phyloP scores from a whole-genome alignment of 2,888 invertebrate genomes.

The Aleiodes alternator region DNA sequence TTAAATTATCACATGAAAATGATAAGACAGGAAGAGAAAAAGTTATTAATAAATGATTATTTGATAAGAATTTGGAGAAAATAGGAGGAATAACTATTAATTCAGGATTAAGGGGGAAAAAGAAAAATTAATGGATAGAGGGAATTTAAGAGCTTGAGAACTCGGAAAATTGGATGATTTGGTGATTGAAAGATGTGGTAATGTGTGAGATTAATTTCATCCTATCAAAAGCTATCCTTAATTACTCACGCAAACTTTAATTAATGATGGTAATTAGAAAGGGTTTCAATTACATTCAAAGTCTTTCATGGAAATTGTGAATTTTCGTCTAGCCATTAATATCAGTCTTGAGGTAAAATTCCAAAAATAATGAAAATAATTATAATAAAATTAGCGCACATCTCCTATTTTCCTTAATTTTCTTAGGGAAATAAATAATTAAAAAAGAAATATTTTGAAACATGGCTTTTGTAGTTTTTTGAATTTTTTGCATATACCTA shows the following conservation, averaged over 20 bases:
- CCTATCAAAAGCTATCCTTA: constrained; percentile 18
- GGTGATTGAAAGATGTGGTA: constrained; percentile 4
- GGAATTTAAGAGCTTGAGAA: background rate
- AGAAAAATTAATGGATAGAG: background rate
- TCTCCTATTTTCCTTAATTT: no score
- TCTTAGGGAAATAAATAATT: no score
- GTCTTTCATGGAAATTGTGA: constrained; percentile 8
- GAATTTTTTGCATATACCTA: no score
- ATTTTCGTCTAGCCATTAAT: constrained; percentile 14
- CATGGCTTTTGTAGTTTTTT: no score
- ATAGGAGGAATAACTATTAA: background rate
- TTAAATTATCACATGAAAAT: constrained; percentile 2
- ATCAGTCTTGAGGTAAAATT: background rate
- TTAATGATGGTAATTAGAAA: constrained; percentile 20
- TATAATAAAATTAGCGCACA: no score
- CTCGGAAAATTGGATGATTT: background rate
- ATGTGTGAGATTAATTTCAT: constrained; percentile 1
- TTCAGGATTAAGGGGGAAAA: background rate
- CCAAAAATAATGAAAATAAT: no score
- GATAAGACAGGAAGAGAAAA: background rate
- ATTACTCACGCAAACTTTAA: constrained; percentile 18
- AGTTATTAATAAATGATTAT: constrained; percentile 4
- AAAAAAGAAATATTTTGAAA: no score
- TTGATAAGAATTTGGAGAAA: background rate
- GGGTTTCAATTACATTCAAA: constrained; percentile 1